A percentile compares a stretch with the other conserved stretches of the same genome.
phyloP scores from a whole-genome alignment of 1,140 invertebrate genomes.

The Gonioctena quinquepunctata region DNA sequence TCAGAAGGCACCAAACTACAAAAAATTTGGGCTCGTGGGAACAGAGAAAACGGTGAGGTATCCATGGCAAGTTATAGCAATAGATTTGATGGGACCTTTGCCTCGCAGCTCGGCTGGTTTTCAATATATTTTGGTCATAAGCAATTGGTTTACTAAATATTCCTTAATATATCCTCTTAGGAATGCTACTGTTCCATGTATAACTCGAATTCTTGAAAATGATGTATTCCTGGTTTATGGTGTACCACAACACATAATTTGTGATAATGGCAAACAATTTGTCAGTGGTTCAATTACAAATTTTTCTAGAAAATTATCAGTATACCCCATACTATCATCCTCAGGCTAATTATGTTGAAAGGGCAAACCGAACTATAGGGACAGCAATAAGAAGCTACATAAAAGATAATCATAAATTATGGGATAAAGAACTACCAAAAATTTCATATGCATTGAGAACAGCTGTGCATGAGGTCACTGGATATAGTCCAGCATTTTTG shows the following conservation, averaged over 20 bases:
- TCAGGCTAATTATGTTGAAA: slow-evolving; percentile 22
- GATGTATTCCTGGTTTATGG: slow-evolving; percentile 30
- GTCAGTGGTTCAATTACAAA: slow-evolving; percentile 4
- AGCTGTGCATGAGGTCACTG: slow-evolving; percentile 23
- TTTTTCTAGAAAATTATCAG: slow-evolving; percentile 9
- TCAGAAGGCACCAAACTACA: background rate
- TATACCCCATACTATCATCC: slow-evolving; percentile 15
- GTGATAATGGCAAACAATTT: slow-evolving; percentile 20
- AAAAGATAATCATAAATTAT: slow-evolving; percentile 17
- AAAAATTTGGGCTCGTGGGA: slow-evolving; percentile 17
- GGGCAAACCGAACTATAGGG: slow-evolving; percentile 19
- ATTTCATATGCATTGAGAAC: slow-evolving; percentile 20
- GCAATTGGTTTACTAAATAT: slow-evolving; percentile 28
- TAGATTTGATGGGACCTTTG: slow-evolving; percentile 25
- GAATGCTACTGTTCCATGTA: slow-evolving; percentile 4
- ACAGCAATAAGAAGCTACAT: slow-evolving; percentile 26
- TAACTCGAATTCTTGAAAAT: slow-evolving; percentile 26
- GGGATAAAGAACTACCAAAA: slow-evolving; percentile 20
- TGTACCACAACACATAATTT: slow-evolving; percentile 14
- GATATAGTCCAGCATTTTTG: slow-evolving; percentile 13
- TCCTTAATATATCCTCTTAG: slow-evolving; percentile 22
- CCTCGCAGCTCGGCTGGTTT: slow-evolving; percentile 23
- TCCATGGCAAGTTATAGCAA: slow-evolving; percentile 21
- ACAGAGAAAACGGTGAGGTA: slow-evolving; percentile 26
- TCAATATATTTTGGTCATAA: slow-evolving; percentile 20